Evolutionary conservation across 1,140 invertebrate genomes (phyloP).

Genomic region (Drosophila elegans): DNA sequence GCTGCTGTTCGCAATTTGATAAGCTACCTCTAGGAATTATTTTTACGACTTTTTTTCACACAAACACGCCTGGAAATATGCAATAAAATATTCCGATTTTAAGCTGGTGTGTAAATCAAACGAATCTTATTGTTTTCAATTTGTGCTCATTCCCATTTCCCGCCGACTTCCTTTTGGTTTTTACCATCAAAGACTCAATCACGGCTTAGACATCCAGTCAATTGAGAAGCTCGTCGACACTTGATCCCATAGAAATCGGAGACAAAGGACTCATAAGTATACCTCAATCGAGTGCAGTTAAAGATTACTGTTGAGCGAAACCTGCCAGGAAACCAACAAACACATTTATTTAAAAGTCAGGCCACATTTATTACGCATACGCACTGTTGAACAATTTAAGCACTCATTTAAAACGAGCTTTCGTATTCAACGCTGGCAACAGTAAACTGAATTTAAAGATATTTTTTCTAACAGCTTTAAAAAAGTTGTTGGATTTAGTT

Average conservation of each 20-base stretch:
- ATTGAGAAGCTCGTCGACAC: conserved; percentile 10
- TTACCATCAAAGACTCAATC: conserved; percentile 2
- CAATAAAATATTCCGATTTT: conserved; percentile 78
- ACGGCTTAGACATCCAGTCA: conserved; percentile 8
- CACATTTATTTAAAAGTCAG: conserved; percentile 10
- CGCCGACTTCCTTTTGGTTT: background rate
- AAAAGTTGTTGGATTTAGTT: too few relatives aligned
- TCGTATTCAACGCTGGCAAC: conserved; percentile 5
- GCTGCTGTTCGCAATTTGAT: conserved; percentile 78
- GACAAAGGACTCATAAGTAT: background rate
- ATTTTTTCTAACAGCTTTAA: background rate
- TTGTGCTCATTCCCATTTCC: conserved; percentile 21
- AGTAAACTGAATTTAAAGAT: background rate
- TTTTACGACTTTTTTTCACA: conserved; percentile 70
- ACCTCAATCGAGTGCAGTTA: conserved; percentile 1
- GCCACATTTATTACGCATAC: conserved; percentile 34
- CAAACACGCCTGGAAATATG: conserved; percentile 67
- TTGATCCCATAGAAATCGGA: conserved; percentile 18
- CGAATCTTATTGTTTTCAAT: conserved; percentile 79
- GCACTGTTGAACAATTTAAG: conserved; percentile 38
- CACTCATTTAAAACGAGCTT: conserved; percentile 11
- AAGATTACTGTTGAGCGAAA: conserved; percentile 6
- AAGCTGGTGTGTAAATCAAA: conserved; percentile 80
- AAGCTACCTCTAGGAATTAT: conserved; percentile 79
- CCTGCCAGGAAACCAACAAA: conserved; percentile 1